A percentile compares a stretch with the other conserved stretches of the same genome.
Evolutionary conservation across 2,113 vertebrate genomes (phyloP).

Genomic region (Tragulus kanchil): DNA sequence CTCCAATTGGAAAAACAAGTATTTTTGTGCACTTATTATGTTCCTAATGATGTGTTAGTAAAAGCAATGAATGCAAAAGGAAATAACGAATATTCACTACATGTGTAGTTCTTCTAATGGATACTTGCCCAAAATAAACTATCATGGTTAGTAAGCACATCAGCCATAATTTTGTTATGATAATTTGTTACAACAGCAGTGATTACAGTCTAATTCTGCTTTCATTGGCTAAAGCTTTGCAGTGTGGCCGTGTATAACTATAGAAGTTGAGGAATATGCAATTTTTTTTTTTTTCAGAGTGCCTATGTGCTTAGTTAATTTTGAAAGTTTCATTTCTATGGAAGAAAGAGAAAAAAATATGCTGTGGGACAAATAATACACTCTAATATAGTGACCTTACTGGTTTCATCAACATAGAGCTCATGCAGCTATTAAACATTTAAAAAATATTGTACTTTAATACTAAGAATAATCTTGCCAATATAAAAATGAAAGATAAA

Average conservation of each 20-base stretch:
- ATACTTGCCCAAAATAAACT: not conserved
- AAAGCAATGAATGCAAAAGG: not conserved
- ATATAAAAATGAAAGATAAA: not conserved
- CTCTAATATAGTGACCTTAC: not conserved
- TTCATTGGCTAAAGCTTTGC: not conserved
- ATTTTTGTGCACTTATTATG: not conserved
- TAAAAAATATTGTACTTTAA: not conserved
- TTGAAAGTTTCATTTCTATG: not conserved
- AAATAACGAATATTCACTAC: not conserved
- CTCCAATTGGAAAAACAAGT: not conserved
- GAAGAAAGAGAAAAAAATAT: not conserved
- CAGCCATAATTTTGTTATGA: not conserved
- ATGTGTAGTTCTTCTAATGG: not conserved
- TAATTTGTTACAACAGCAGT: not conserved
- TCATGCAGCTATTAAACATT: not conserved
- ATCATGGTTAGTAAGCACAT: not conserved
- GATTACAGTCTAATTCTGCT: not conserved
- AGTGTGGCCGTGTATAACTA: not conserved
- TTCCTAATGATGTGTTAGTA: not conserved
- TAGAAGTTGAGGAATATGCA: not conserved
- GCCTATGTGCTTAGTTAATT: not conserved
- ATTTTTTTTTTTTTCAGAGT: not conserved
- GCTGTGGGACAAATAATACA: not conserved
- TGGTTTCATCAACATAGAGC: not conserved
- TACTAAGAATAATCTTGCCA: not conserved